A percentile compares a stretch with the other conserved stretches of the same genome.
These are phyloP conservation scores for Neoarius graeffei DNA, from an alignment of 2,113 vertebrate genomes.

Conservation along the genomic window DNA sequence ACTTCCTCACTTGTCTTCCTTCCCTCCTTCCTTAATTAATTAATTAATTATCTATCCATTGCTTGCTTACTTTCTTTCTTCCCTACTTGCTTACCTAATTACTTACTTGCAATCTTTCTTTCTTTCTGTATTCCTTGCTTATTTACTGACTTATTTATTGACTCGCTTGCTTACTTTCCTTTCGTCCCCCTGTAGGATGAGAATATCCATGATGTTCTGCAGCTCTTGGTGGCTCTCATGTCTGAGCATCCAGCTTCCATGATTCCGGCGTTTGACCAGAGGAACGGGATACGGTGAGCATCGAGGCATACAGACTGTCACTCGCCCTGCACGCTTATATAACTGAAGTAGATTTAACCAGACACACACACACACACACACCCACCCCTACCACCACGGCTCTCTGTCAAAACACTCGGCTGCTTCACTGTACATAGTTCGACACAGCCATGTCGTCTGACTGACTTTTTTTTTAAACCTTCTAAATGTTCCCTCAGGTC, in stretches of 20 bases:
- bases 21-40: conserved; percentile 1
- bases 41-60: too few species aligned
- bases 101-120: too few species aligned
- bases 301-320: background rate
- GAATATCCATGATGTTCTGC: conserved; percentile 98
- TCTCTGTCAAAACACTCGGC: background rate
- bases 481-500: background rate
- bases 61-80: too few species aligned
- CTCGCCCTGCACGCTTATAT: background rate
- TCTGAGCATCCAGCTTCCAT: conserved; percentile 98
- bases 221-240: conserved; percentile 96
- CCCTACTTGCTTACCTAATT: too few species aligned
- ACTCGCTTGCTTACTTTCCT: conserved; percentile 35
- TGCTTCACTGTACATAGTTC: background rate
- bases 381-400: background rate
- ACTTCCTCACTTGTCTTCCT: background rate
- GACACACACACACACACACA: background rate
- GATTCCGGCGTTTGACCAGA: conserved; percentile 99
- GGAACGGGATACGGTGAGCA: conserved; percentile 95
- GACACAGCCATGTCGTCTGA: background rate
- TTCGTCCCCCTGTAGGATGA: conserved; percentile 81
- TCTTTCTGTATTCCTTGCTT: background rate
- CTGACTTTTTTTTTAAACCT: background rate
- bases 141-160: conserved; percentile 1
- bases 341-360: conserved; percentile 23